A percentile compares a stretch with the other conserved stretches of the same genome.
Conservation (phyloP, 2,797 vertebrate species). For the Myotis myotis region DNA sequence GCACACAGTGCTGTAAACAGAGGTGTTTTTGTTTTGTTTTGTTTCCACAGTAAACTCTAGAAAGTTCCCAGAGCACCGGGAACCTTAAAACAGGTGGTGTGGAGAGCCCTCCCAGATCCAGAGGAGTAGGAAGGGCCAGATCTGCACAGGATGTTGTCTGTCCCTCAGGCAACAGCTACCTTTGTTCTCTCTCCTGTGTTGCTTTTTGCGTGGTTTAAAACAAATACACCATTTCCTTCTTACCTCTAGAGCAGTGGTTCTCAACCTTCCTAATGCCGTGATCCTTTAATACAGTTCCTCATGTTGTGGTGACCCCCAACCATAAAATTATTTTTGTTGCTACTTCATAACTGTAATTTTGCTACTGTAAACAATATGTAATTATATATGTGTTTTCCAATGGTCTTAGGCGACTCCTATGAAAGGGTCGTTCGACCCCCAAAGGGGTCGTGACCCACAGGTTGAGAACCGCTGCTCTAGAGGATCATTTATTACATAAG, state of each 20-base stretch:
- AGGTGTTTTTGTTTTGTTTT: background rate
- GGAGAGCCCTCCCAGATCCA: background rate
- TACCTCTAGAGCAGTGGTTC: background rate
- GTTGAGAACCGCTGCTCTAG: too few species aligned
- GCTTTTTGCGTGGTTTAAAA: background rate
- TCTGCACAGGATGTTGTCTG: background rate
- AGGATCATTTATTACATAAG: background rate
- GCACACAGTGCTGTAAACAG: background rate
- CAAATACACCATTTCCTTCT: background rate
- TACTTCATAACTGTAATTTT: too few species aligned
- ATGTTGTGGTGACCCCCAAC: too few species aligned
- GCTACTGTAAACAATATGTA: too few species aligned
- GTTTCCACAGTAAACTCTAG: background rate
- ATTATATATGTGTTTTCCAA: too few species aligned
- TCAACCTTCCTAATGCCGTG: too few species aligned
- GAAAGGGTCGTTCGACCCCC: too few species aligned
- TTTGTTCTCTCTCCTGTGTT: background rate
- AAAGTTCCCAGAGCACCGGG: background rate
- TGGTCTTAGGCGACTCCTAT: too few species aligned
- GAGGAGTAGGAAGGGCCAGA: background rate
- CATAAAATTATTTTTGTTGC: too few species aligned
- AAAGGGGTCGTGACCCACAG: too few species aligned
- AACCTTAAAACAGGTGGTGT: background rate
- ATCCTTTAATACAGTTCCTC: too few species aligned
- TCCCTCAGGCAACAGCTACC: background rate